Evolutionary conservation across 2,113 vertebrate genomes (phyloP).

Genomic region (Lonchura striata): DNA sequence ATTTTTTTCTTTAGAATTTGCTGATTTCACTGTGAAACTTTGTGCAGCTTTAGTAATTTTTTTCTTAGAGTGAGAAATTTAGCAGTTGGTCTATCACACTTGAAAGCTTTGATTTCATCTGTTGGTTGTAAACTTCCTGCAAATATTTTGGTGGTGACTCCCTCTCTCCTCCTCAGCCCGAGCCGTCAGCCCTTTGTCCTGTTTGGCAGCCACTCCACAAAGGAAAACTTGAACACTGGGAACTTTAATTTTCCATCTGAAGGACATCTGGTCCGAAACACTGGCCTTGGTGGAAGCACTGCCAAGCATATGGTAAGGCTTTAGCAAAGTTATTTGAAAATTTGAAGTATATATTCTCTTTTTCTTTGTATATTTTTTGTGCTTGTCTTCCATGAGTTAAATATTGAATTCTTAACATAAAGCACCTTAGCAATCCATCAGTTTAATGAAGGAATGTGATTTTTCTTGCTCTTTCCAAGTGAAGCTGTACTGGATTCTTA

Average conservation of each 20-base stretch:
- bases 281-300: slow-evolving; percentile 79
- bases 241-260: slow-evolving; percentile 95
- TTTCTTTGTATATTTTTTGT: accelerated
- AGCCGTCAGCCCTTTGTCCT: slow-evolving; percentile 88
- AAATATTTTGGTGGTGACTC: not conserved
- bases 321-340: not conserved
- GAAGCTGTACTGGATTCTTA: not conserved
- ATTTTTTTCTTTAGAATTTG: not conserved
- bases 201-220: slow-evolving; percentile 89
- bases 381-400: not conserved
- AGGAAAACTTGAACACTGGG: slow-evolving; percentile 84
- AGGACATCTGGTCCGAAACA: slow-evolving; percentile 90
- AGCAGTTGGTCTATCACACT: not conserved
- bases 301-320: slow-evolving; percentile 90
- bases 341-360: not conserved
- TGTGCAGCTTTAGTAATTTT: not conserved
- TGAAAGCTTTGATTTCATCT: not conserved
- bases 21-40: not conserved
- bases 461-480: not conserved
- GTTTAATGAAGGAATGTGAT: not conserved
- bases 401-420: not conserved
- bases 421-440: not conserved
- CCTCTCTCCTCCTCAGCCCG: slow-evolving; percentile 69
- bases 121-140: not conserved
- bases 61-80: not conserved